phyloP scores from a whole-genome alignment of 1,140 invertebrate genomes.

The Augochlora pura region DNA sequence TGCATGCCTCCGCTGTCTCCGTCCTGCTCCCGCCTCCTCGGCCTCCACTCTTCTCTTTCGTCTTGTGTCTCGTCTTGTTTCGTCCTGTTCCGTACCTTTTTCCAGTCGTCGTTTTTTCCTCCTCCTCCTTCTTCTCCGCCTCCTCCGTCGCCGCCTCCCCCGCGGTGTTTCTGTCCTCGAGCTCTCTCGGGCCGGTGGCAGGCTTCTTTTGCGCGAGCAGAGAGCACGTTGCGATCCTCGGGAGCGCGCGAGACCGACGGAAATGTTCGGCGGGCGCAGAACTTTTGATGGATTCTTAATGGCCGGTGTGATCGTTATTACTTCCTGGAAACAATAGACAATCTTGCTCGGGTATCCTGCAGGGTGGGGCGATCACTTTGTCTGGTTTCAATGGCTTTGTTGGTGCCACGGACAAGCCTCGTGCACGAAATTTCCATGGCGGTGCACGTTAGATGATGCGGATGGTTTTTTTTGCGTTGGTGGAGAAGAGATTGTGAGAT shows the following conservation, averaged over 20 bases:
- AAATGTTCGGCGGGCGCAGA: constrained; percentile 4
- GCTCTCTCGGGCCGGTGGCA: neutral
- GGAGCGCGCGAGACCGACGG: constrained; percentile 11
- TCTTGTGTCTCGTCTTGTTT: neutral
- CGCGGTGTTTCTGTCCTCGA: neutral
- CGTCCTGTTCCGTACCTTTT: neutral
- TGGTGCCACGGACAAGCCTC: no score
- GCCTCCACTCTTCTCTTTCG: neutral
- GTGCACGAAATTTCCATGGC: no score
- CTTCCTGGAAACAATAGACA: no score
- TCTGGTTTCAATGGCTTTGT: no score
- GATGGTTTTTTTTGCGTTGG: no score
- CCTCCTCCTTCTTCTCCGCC: no score
- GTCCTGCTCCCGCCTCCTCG: neutral
- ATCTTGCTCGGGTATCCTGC: no score
- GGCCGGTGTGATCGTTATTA: no score
- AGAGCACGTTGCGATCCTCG: neutral
- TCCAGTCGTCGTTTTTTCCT: neutral
- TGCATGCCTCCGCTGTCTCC: constrained; percentile 62
- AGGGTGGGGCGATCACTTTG: no score
- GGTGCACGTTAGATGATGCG: no score
- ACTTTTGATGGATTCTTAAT: no score
- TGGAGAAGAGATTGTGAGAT: no score
- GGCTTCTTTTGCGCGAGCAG: neutral
- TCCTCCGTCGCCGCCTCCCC: neutral